A percentile compares a stretch with the other conserved stretches of the same genome.
Conservation (phyloP, 2,113 vertebrate genomes). For the Hyperopisus bebe region DNA sequence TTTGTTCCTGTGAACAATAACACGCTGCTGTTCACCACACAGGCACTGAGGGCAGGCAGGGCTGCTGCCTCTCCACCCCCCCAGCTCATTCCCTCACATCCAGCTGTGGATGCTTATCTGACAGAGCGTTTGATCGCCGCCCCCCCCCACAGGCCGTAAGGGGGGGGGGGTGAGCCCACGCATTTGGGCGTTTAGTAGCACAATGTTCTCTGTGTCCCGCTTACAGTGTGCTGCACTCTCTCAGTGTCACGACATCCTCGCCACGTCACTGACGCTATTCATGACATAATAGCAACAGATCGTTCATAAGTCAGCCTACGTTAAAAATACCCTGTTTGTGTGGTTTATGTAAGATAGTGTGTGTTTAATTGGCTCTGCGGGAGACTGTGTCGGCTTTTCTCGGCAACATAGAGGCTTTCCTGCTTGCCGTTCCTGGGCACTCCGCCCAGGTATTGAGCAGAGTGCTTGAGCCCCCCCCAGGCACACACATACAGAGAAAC, state of each 20-base stretch:
- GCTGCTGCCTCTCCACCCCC: background rate
- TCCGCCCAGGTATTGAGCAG: background rate
- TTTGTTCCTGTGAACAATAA: constrained; percentile 1
- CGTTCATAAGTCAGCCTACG: background rate
- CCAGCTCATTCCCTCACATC: background rate
- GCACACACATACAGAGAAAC: background rate
- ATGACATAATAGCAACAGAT: background rate
- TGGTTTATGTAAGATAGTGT: background rate
- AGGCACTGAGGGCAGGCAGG: background rate
- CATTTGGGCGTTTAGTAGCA: background rate
- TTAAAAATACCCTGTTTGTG: background rate
- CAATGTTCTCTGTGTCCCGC: background rate
- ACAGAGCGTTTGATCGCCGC: no score
- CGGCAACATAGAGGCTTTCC: background rate
- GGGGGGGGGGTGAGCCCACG: background rate
- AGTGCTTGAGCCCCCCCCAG: background rate
- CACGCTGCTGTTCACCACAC: background rate
- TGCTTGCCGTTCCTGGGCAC: background rate
- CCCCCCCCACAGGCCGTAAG: background rate
- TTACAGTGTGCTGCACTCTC: background rate
- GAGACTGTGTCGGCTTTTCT: background rate
- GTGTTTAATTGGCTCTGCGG: background rate
- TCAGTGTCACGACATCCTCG: background rate
- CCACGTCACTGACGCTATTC: background rate
- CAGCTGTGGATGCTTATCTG: constrained; percentile 5